A percentile compares a stretch with the other conserved stretches of the same genome.
Conservation (phyloP, 2,888 invertebrate species). For the Dilophus febrilis region DNA sequence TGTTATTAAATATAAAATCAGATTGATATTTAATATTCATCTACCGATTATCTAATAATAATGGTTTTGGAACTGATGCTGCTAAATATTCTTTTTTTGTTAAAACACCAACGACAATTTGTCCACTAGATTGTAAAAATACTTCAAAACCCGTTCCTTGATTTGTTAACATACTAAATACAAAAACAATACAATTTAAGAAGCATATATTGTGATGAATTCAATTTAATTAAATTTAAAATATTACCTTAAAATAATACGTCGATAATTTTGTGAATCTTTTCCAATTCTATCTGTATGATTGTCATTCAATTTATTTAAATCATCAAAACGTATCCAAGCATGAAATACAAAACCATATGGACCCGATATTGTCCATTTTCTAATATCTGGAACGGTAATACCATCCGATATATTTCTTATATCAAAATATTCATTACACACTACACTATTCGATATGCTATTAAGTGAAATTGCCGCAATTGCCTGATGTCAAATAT, state of each 20-base stretch:
- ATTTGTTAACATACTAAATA: slow-evolving; percentile 32
- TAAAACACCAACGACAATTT: slow-evolving; percentile 36
- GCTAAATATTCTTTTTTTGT: slow-evolving; percentile 39
- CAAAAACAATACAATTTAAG: slow-evolving; percentile 1
- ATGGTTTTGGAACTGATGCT: slow-evolving; percentile 31
- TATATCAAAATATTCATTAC: slow-evolving; percentile 35
- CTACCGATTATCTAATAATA: slow-evolving; percentile 21
- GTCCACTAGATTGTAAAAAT: slow-evolving; percentile 36
- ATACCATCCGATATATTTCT: slow-evolving; percentile 33
- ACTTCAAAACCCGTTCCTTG: slow-evolving; percentile 39
- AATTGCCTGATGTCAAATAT: slow-evolving; percentile 20
- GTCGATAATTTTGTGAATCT: slow-evolving; percentile 20
- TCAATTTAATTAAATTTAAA: no score
- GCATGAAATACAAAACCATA: slow-evolving; percentile 42
- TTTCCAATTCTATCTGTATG: slow-evolving; percentile 6
- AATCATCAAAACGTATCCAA: slow-evolving; percentile 31
- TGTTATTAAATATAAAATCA: background rate
- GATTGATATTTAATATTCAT: background rate
- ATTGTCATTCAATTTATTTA: background rate
- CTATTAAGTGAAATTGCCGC: slow-evolving; percentile 25
- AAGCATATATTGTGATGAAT: background rate
- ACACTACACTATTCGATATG: slow-evolving; percentile 24
- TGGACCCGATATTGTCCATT: slow-evolving; percentile 37
- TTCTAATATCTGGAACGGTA: slow-evolving; percentile 34
- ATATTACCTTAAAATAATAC: slow-evolving; percentile 34